phyloP scores from a whole-genome alignment of 2,888 invertebrate genomes.

The Chouioia cunea region DNA sequence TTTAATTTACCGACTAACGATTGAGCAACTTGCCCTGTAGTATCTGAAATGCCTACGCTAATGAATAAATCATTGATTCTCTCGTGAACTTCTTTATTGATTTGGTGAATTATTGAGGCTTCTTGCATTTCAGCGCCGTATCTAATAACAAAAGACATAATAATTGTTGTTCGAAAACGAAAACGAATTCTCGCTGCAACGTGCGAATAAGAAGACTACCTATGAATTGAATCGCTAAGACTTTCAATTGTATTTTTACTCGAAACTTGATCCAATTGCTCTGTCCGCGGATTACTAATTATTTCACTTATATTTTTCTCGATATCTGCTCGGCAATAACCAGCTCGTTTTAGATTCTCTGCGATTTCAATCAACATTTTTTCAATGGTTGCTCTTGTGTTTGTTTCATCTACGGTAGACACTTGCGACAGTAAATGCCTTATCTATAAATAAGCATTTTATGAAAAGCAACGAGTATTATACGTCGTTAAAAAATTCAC shows the following conservation, averaged over 20 bases:
- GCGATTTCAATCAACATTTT: slow-evolving; percentile 43
- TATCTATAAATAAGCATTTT: slow-evolving; percentile 25
- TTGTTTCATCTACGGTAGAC: slow-evolving; percentile 44
- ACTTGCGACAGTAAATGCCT: slow-evolving; percentile 33
- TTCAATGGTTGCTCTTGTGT: slow-evolving; percentile 47
- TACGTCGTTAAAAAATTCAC: not conserved
- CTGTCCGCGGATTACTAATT: not conserved
- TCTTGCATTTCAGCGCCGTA: slow-evolving; percentile 61
- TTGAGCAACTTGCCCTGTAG: slow-evolving; percentile 29
- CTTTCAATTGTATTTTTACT: slow-evolving; percentile 24
- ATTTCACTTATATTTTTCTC: slow-evolving; percentile 28
- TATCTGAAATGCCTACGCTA: slow-evolving; percentile 48
- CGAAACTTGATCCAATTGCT: not conserved
- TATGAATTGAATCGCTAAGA: slow-evolving; percentile 19
- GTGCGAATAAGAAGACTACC: slow-evolving; percentile 16
- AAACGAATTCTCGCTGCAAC: not conserved
- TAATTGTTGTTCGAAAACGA: not conserved
- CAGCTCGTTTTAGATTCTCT: slow-evolving; percentile 29
- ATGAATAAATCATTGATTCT: slow-evolving; percentile 48
- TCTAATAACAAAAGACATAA: too few species aligned
- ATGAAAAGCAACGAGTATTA: not conserved
- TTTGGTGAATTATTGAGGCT: slow-evolving; percentile 68
- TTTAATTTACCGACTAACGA: slow-evolving; percentile 46
- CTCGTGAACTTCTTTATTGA: slow-evolving; percentile 63
- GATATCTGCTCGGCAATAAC: slow-evolving; percentile 17